Evolutionary conservation across 2,888 invertebrate species (phyloP), one percentile per base, ranked within the genome.

Genomic region (Cephus sareptanus): DNA sequence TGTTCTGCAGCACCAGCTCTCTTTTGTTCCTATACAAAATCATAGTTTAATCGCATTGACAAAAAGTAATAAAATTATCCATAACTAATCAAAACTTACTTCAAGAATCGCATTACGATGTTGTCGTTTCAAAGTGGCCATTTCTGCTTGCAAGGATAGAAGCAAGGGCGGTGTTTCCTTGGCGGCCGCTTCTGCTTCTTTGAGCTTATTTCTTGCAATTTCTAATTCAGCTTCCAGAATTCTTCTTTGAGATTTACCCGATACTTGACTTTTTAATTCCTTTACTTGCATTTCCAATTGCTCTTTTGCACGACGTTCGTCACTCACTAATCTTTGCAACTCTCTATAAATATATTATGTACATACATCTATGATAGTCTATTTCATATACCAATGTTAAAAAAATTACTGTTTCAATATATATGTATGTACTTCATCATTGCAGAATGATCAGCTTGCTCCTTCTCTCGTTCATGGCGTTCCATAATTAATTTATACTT

Each of bases 391-490:
- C 11, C 9, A 23, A 34, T 71, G 15, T n/a, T 30, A 71, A 9
- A 23, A 31, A 15, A 40, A 1, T 75, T 33, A 30, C 73, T 33
- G 9, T 23, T 56, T 56, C 9, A 56, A 56, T 56, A 56, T 56
- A 56, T 69, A 79, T 74, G 6, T 82, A 77, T 91, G 89, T 87
- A 94, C 95, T 94, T 94, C 85, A 97, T 93, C 94, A 96, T 95
- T 33, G 95, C 93, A 80, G 95, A 94, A 91, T 97, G 95, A 89
- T 97, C 95, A 77, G 94, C 94, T 80, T 95, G 95, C 89, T 97
- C 97, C 85, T 95, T 95, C 89, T 97, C 97, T 77, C 96, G 93
- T 85, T 97, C 97, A 87, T 96, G 95, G 79, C 96, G 95, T 88
- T 96, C 96, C 86, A 94, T 94, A 4, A 95, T 94, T 79, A 97